A percentile compares a stretch with the other conserved stretches of the same genome.
Evolutionary conservation across 2,113 vertebrate species (phyloP).

Genomic region (Octodon degus): DNA sequence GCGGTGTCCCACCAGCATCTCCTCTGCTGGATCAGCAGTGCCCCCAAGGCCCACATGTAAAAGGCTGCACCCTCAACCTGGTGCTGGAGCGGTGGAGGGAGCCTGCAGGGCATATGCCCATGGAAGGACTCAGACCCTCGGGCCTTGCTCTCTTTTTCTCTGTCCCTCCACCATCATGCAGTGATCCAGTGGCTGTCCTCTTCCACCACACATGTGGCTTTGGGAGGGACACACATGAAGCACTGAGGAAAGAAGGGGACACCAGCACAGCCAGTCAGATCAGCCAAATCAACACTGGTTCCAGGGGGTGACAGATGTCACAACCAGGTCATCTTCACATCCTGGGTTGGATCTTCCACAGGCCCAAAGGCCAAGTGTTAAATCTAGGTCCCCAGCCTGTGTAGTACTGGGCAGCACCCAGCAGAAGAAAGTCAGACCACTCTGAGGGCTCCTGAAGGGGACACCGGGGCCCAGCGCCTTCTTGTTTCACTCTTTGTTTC

Average conservation of each 20-base stretch:
- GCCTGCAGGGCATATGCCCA: neutral
- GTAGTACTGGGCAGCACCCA: neutral
- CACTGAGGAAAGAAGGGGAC: neutral
- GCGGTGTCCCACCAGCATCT: fast-evolving
- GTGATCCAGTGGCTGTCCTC: neutral
- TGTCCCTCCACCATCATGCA: neutral
- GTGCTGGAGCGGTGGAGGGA: too few relatives aligned
- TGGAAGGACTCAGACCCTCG: neutral
- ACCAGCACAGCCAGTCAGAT: neutral
- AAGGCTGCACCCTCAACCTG: neutral
- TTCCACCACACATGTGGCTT: neutral
- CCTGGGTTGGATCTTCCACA: neutral
- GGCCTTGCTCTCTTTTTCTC: neutral
- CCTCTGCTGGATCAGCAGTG: neutral
- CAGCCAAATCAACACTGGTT: neutral
- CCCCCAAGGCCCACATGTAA: neutral
- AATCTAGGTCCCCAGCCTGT: too few relatives aligned
- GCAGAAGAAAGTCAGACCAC: neutral
- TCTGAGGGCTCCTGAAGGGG: neutral
- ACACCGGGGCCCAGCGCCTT: neutral
- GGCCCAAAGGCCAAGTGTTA: neutral
- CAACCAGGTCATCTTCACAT: neutral
- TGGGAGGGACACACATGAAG: neutral
- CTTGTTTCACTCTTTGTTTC: neutral
- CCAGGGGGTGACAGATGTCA: neutral